phyloP scores from a whole-genome alignment of 2,797 vertebrate species.

The Spinibarbus caldwelli region DNA sequence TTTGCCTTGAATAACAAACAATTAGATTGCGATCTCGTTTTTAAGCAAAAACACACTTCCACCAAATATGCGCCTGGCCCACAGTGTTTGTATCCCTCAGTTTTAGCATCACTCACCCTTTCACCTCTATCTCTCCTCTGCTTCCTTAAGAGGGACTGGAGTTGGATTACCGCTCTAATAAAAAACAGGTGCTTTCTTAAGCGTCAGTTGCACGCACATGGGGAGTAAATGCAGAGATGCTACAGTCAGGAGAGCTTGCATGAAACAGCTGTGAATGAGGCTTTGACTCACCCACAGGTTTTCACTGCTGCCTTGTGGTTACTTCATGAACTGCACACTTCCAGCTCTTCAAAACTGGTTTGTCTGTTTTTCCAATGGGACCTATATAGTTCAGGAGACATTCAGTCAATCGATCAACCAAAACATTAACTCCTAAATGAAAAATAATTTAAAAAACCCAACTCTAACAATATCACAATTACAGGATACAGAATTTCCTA shows the following conservation, averaged over 20 bases:
- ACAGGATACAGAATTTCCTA: neutral
- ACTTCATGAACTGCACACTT: neutral
- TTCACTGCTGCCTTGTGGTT: conserved; percentile 37
- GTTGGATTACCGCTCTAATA: conserved; percentile 42
- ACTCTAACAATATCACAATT: too few species aligned
- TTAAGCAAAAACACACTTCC: conserved; percentile 30
- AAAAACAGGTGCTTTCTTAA: conserved; percentile 42
- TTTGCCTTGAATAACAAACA: conserved; percentile 47
- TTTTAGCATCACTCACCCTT: conserved; percentile 35
- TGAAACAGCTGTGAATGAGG: neutral
- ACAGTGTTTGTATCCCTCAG: conserved; percentile 29
- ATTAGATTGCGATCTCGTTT: conserved; percentile 36
- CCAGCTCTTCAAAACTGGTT: neutral
- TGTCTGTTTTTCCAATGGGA: too few species aligned
- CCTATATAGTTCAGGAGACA: too few species aligned
- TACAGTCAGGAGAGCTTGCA: neutral
- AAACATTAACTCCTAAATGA: too few species aligned
- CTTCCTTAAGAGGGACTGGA: conserved; percentile 26
- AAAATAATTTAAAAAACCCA: too few species aligned
- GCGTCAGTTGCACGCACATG: conserved; percentile 40
- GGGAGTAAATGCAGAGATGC: conserved; percentile 20
- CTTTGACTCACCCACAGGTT: neutral
- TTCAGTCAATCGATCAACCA: too few species aligned
- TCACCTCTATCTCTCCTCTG: conserved; percentile 49
- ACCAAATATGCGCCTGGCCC: neutral